Evolutionary conservation across 2,888 invertebrate species (phyloP).

Genomic region (Scrobipalpa costella): DNA sequence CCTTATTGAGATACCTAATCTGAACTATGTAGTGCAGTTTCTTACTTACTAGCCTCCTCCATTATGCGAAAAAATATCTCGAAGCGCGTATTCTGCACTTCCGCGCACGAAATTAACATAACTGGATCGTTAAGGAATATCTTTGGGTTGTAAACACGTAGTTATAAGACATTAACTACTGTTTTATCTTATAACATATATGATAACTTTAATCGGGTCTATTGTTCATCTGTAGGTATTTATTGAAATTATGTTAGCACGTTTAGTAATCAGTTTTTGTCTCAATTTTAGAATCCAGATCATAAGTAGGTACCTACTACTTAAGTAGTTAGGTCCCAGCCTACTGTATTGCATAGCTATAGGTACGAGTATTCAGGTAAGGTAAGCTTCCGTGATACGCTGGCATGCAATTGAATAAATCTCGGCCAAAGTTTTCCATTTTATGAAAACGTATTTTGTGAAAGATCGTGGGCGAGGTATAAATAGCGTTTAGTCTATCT

Average conservation of each 20-base stretch:
- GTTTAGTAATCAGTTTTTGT: neutral
- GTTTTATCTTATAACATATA: slow-evolving; percentile 1
- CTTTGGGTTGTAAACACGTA: slow-evolving; percentile 12
- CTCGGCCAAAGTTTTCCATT: too few species aligned
- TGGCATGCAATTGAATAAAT: too few species aligned
- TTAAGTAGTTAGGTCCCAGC: too few species aligned
- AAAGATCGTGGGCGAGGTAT: too few species aligned
- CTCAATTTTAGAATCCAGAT: neutral
- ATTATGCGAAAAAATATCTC: neutral
- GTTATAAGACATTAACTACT: slow-evolving; percentile 8
- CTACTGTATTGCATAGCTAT: too few species aligned
- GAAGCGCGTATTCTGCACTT: slow-evolving; percentile 23
- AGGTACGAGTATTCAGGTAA: too few species aligned
- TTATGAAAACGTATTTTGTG: too few species aligned
- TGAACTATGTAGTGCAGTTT: too few species aligned
- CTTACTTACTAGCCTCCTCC: neutral
- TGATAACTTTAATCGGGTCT: neutral
- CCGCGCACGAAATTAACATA: slow-evolving; percentile 30
- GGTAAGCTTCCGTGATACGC: too few species aligned
- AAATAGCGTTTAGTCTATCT: too few species aligned
- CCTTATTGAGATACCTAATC: too few species aligned
- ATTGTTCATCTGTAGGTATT: neutral
- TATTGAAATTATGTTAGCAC: slow-evolving; percentile 3
- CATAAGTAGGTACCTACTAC: neutral
- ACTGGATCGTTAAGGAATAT: slow-evolving; percentile 26